A percentile compares a stretch with the other conserved stretches of the same genome.
phyloP scores from a whole-genome alignment of 2,797 vertebrate genomes.

The Enoplosus armatus region DNA sequence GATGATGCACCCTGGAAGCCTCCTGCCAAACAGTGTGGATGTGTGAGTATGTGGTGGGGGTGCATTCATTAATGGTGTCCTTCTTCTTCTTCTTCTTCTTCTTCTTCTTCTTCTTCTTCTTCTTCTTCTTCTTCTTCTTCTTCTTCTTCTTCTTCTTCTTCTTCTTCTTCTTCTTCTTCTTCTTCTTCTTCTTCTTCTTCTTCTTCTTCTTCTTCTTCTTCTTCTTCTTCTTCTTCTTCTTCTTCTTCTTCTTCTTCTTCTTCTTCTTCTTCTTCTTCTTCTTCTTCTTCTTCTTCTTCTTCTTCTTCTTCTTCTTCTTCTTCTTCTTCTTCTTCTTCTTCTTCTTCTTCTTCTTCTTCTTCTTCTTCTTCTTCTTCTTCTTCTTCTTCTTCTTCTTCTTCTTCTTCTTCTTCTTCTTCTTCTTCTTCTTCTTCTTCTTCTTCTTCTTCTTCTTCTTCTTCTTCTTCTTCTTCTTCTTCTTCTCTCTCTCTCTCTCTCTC shows the following conservation, averaged over 20 bases:
- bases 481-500: slow-evolving; percentile 6
- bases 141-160: slow-evolving; percentile 6
- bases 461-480: background rate
- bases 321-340: slow-evolving; percentile 6
- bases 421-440: background rate
- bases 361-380: background rate
- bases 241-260: background rate
- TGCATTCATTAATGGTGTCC: too few relatives aligned
- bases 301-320: background rate
- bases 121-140: background rate
- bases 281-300: background rate
- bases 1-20: slow-evolving; percentile 35
- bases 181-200: background rate
- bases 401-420: background rate
- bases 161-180: background rate
- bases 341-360: background rate
- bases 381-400: slow-evolving; percentile 6
- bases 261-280: slow-evolving; percentile 6
- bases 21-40: slow-evolving; percentile 1
- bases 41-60: slow-evolving; percentile 25
- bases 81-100: slow-evolving; percentile 6
- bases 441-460: slow-evolving; percentile 6
- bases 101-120: background rate
- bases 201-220: slow-evolving; percentile 6
- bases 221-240: background rate